Evolutionary conservation across 1,140 invertebrate genomes (phyloP).

Genomic region (Linepithema humile): DNA sequence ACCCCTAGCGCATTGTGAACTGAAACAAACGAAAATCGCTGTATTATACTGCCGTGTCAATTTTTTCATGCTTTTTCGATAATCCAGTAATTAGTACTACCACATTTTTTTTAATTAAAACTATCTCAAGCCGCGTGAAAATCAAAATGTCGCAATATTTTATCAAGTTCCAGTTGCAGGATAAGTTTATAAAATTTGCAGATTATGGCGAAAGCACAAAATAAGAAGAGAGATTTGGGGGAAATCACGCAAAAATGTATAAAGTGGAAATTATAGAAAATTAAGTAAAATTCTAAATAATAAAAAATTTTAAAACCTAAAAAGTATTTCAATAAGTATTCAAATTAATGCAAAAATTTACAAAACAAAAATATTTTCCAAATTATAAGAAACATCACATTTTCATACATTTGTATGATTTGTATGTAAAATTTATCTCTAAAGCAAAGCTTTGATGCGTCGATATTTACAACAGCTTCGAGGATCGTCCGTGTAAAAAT

Average conservation of each 20-base stretch:
- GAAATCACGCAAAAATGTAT: background rate
- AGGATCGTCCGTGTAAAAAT: too few species aligned
- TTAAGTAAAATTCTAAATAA: background rate
- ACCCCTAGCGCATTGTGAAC: conserved; percentile 83
- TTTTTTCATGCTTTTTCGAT: too few species aligned
- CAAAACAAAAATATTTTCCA: background rate
- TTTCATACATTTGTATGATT: too few species aligned
- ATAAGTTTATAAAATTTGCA: background rate
- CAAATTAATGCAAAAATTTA: background rate
- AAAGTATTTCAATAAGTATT: background rate
- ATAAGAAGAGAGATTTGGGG: background rate
- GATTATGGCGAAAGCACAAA: background rate
- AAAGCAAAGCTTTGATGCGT: too few species aligned
- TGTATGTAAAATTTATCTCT: too few species aligned
- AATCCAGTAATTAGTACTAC: too few species aligned
- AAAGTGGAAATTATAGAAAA: background rate
- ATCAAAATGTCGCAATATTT: background rate
- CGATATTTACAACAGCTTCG: too few species aligned
- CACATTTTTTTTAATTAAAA: too few species aligned
- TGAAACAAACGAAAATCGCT: conserved; percentile 74
- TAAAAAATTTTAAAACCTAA: background rate
- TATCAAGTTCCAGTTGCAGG: background rate
- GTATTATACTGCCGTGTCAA: too few species aligned
- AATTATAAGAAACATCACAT: too few species aligned
- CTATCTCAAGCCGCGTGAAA: too few species aligned